A percentile compares a stretch with the other conserved stretches of the same genome.
Evolutionary conservation across 2,888 invertebrate genomes (phyloP).

Genomic region (Drosophila imparisetae): DNA sequence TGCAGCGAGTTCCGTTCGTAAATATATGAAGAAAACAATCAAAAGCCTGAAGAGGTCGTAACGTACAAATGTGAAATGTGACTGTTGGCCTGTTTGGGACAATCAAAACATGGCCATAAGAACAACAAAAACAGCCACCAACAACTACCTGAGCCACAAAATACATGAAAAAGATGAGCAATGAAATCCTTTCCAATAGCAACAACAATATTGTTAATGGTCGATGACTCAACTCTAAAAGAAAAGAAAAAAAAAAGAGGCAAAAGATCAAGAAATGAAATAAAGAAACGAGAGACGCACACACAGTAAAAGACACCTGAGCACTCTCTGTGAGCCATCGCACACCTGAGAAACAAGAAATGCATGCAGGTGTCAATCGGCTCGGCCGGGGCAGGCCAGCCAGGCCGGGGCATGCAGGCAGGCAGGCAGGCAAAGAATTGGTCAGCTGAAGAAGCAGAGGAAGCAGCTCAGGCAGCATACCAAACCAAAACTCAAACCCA

Average conservation of each 20-base stretch:
- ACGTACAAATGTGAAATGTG: conserved; percentile 31
- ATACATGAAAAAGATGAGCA: conserved; percentile 50
- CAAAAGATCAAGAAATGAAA: conserved; percentile 74
- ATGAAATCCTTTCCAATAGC: conserved; percentile 78
- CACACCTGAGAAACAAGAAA: conserved; percentile 81
- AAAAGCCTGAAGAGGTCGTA: conserved; percentile 20
- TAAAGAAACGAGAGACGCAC: conserved; percentile 64
- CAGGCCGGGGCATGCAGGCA: conserved; percentile 35
- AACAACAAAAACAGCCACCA: conserved; percentile 32
- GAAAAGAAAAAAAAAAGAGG: conserved; percentile 30
- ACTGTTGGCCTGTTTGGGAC: conserved; percentile 38
- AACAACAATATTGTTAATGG: conserved; percentile 68
- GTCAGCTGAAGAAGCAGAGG: conserved; percentile 48
- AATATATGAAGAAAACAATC: neutral
- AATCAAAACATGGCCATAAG: conserved; percentile 57
- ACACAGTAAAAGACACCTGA: conserved; percentile 63
- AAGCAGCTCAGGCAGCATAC: conserved; percentile 47
- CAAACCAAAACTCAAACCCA: conserved; percentile 21
- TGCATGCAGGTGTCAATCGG: conserved; percentile 82
- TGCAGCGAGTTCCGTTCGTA: conserved; percentile 32
- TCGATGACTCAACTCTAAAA: conserved; percentile 69
- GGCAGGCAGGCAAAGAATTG: conserved; percentile 64
- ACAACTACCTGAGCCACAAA: conserved; percentile 53
- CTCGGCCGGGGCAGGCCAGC: conserved; percentile 8
- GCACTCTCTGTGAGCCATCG: conserved; percentile 40